These are phyloP conservation scores for Noctua comes DNA, from an alignment of 2,888 invertebrate species.

Conservation along the genomic window DNA sequence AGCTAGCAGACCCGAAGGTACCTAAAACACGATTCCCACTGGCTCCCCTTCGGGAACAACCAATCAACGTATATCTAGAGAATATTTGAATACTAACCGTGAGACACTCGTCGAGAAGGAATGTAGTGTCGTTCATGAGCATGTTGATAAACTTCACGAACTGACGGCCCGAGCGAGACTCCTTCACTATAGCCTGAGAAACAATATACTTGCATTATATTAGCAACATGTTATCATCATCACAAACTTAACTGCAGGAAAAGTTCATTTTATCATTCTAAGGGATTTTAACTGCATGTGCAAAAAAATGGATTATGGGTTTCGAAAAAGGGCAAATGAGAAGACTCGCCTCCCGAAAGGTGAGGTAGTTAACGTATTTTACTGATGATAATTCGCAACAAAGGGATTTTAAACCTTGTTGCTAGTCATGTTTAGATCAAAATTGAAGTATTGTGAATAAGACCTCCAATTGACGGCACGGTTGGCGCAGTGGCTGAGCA, in stretches of 20 bases:
- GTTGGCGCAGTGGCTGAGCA: no score
- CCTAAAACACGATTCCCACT: background rate
- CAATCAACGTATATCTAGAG: background rate
- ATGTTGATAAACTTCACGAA: constrained; percentile 99
- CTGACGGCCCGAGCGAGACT: constrained; percentile 97
- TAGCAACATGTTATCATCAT: background rate
- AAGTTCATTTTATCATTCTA: background rate
- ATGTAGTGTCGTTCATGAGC: constrained; percentile 99
- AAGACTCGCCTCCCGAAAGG: background rate
- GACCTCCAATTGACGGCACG: no score
- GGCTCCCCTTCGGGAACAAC: background rate
- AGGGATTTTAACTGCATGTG: background rate
- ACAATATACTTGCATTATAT: background rate
- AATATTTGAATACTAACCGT: constrained; percentile 50
- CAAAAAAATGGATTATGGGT: background rate
- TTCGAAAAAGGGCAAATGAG: background rate
- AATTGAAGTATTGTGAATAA: background rate
- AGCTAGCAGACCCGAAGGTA: background rate
- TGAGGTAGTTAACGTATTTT: background rate
- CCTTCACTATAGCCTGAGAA: constrained; percentile 94
- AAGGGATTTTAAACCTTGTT: background rate
- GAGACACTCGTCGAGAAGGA: constrained; percentile 94
- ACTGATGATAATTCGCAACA: background rate
- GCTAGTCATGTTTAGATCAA: background rate
- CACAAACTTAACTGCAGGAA: background rate